Conservation (phyloP, 2,113 vertebrate genomes). For the Oryzias melastigma region DNA sequence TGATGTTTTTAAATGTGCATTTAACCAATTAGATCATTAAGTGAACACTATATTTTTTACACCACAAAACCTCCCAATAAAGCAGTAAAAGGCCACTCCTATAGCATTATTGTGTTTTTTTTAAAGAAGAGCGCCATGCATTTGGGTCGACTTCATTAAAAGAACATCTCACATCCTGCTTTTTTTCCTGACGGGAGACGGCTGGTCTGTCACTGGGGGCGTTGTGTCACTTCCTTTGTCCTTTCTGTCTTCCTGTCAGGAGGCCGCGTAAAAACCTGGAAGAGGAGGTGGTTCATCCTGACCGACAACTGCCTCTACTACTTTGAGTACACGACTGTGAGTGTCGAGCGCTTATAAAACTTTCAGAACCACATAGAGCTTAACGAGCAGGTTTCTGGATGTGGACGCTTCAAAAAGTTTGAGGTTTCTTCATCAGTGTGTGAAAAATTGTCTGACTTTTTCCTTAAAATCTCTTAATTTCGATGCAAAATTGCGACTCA, state of each 20-base stretch:
- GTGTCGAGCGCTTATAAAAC: constrained; percentile 48
- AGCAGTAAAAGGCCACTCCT: too few species aligned
- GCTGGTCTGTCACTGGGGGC: constrained; percentile 44
- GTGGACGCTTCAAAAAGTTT: too few species aligned
- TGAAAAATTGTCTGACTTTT: too few species aligned
- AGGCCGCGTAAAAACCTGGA: constrained; percentile 92
- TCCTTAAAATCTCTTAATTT: too few species aligned
- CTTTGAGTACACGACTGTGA: constrained; percentile 95
- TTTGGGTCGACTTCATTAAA: not conserved
- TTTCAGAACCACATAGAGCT: not conserved
- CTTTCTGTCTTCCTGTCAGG: constrained; percentile 65
- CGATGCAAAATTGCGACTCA: too few species aligned
- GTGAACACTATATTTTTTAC: too few species aligned
- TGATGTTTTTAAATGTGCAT: too few species aligned
- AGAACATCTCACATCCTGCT: constrained; percentile 24
- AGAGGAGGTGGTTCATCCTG: constrained; percentile 93
- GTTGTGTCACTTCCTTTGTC: constrained; percentile 54
- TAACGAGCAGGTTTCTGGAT: not conserved
- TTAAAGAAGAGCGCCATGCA: constrained; percentile 2
- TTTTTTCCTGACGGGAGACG: constrained; percentile 44
- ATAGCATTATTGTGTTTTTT: constrained; percentile 4
- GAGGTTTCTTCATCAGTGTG: too few species aligned
- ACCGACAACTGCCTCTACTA: constrained; percentile 97
- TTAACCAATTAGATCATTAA: too few species aligned
- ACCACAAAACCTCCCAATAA: too few species aligned